Evolutionary conservation across 2,888 invertebrate genomes (phyloP), one percentile per base, ranked within the genome.

Genomic region (Eupeodes luniger): DNA sequence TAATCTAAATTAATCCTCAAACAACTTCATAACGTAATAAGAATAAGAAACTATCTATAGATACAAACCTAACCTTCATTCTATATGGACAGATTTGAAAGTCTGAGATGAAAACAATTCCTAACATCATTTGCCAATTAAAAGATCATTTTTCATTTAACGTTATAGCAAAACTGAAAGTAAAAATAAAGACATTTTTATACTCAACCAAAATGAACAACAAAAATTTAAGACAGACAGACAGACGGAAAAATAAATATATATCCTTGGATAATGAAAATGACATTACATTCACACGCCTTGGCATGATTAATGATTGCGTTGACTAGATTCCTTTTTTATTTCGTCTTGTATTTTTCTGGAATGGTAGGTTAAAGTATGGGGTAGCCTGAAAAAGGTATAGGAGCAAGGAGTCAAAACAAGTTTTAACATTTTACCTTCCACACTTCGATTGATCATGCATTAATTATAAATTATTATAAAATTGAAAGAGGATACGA

Each of bases 381-480:
- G 27, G 27, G 27, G 40, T 40, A 40, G 40, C 27, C 27, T 27
- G 27, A 27, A 27, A 40, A 7, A 40, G 5, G 40, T 40, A 40
- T 27, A 40, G 6, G 9, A 44, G 70, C 36, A 61, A 77, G 74
- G 74, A 84, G 87, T 87, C 87, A 87, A 87, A 87, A 87, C 87
- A 87, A 83, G 87, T 87, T 87, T 87, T 87, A 47, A 72, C 64
- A 79, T 70, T 78, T 82, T 67, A 36, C 83, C 87, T 83, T 83
- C 76, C 66, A 80, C 19, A 80, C 27, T 83, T 84, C 87, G 77
- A 87, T 87, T 87, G 87, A 87, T 87, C 83, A 70, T 77, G 80
- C 84, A 84, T 87, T 84, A 84, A 87, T 87, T 87, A 87, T 84
- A 87, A 87, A 87, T 87, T 87, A 87, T 87, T 87, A 77, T 62